These are phyloP conservation scores for Bellardia bayeri DNA, from an alignment of 2,888 invertebrate species.

Conservation along the genomic window DNA sequence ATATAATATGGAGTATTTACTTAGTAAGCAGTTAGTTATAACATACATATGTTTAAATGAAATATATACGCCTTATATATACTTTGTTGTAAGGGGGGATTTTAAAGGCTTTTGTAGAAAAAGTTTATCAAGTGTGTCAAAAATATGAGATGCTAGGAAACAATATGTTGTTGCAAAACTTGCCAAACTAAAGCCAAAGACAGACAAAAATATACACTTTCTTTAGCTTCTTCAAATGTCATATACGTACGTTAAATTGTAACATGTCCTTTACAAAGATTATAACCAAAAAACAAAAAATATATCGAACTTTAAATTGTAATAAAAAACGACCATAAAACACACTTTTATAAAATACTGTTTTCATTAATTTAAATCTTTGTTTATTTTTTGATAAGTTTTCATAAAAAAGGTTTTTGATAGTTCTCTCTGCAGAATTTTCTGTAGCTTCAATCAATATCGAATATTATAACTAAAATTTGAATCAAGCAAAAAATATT, in stretches of 20 bases:
- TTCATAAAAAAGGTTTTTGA: too few species aligned
- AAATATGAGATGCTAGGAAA: slow-evolving; percentile 35
- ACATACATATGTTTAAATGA: not conserved
- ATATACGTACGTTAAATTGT: slow-evolving; percentile 24
- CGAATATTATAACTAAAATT: too few species aligned
- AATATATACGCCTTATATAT: not conserved
- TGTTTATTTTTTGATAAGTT: too few species aligned
- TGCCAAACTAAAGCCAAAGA: slow-evolving; percentile 23
- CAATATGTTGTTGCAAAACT: slow-evolving; percentile 59
- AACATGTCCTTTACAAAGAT: slow-evolving; percentile 12
- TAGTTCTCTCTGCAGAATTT: too few species aligned
- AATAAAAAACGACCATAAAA: not conserved
- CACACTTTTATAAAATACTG: not conserved
- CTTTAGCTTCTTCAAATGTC: slow-evolving; percentile 31
- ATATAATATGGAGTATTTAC: not conserved
- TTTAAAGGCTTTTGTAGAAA: slow-evolving; percentile 6
- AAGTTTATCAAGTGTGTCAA: slow-evolving; percentile 59
- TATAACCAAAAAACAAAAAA: not conserved
- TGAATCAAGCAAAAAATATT: too few species aligned
- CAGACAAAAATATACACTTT: slow-evolving; percentile 1
- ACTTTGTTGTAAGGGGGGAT: not conserved
- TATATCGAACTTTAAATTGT: not conserved
- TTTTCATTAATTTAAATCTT: too few species aligned
- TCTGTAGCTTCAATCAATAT: too few species aligned
- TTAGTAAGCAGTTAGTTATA: not conserved